Evolutionary conservation across 2,888 invertebrate species (phyloP), one percentile per base, ranked within the genome.

Genomic region (Apodemia duryi): DNA sequence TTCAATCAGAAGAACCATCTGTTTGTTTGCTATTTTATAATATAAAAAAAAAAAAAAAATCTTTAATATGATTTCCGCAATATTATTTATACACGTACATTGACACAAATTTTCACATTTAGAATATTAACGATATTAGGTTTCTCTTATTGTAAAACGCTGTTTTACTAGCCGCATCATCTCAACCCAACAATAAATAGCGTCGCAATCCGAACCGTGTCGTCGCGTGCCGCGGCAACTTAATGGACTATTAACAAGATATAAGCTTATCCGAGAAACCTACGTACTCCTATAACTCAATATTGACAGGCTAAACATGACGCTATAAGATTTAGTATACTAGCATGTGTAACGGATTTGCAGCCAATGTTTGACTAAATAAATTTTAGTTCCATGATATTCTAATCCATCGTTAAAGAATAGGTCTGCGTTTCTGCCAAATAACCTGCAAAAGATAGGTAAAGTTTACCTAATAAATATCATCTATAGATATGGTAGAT

Each of bases 141-240:
- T n/a, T 49, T 49, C n/a, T 51, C 13, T 46, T 46, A n/a, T 28
- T 62, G 7, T 35, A 62, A 62, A 10, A 9, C 70, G 75, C 74
- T 63, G 21, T 41, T 72, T 64, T 71, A 11, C 35, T 71, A 68
- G 77, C 81, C 74, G 67, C 71, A 79, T 70, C 71, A 69, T 66
- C 74, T 77, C 75, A 77, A 75, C 73, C 74, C 72, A 73, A 82
- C 84, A 82, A 86, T 87, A 88, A 87, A 87, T 86, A 85, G 79
- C 77, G 75, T 74, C 76, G 78, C 85, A 85, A 84, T 81, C 83
- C 81, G 78, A 79, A 77, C 80, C 74, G 74, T 73, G 80, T 77
- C 80, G 81, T 82, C 81, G 82, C 86, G 86, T 88, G 86, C 84
- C 80, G 79, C 73, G 72, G 87, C 85, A 87, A 83, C 79, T 78